Percentiles rank a stretch among this genome's conserved stretches.
phyloP scores from a whole-genome alignment of 2,888 invertebrate species.

The Oxystoma pomonae region DNA sequence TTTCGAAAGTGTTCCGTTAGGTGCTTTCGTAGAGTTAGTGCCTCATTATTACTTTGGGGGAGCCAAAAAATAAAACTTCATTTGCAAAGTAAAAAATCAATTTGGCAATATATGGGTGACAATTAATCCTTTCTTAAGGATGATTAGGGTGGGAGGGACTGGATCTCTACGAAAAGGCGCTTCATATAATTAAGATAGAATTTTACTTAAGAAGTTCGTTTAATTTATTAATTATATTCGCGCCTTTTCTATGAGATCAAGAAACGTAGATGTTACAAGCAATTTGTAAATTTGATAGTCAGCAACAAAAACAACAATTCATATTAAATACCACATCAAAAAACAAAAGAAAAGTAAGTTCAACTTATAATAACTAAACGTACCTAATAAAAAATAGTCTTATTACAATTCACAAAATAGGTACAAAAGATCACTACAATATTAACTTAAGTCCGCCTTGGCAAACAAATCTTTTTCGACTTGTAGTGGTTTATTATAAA shows the following conservation, averaged over 20 bases:
- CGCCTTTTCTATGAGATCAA: slow-evolving; percentile 14
- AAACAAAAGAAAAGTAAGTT: too few species aligned
- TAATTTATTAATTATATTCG: slow-evolving; percentile 19
- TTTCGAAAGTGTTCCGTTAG: not conserved
- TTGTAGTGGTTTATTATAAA: slow-evolving; percentile 25
- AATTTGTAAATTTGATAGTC: not conserved
- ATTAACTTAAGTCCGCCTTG: not conserved
- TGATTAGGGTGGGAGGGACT: not conserved
- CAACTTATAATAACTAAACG: too few species aligned
- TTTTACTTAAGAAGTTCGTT: slow-evolving; percentile 21
- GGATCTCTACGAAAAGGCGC: slow-evolving; percentile 9
- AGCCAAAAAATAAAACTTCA: not conserved
- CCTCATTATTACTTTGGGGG: not conserved
- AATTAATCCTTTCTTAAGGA: slow-evolving; percentile 2
- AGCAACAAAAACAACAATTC: too few species aligned
- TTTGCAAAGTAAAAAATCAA: slow-evolving; percentile 2
- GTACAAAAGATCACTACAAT: not conserved
- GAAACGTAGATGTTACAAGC: slow-evolving; percentile 6
- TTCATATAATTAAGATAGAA: slow-evolving; percentile 21
- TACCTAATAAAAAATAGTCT: too few species aligned
- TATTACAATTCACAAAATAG: not conserved
- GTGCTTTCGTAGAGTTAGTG: not conserved
- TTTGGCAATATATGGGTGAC: slow-evolving; percentile 1
- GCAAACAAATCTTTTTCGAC: not conserved
- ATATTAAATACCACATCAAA: too few species aligned